Conservation (phyloP, 2,888 invertebrate genomes). For the Andrena bucephala region DNA sequence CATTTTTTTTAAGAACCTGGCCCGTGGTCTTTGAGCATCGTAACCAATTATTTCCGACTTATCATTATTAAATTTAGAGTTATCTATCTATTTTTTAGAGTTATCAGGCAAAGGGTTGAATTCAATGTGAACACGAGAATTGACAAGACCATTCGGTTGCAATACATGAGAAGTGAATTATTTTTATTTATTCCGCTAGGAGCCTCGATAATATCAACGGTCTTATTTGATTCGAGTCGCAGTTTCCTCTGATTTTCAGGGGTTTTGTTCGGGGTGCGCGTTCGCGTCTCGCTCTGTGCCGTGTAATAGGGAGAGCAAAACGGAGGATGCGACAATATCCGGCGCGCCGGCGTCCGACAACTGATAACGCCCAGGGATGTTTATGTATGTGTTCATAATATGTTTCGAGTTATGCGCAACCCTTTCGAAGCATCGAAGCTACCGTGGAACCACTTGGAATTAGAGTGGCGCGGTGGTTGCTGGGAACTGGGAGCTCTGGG, state of each 20-base stretch:
- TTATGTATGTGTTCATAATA: slow-evolving; percentile 84
- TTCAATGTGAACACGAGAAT: background rate
- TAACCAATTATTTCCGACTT: too few relatives aligned
- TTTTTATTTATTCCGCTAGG: background rate
- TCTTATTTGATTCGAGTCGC: slow-evolving; percentile 28
- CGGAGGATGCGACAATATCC: slow-evolving; percentile 85
- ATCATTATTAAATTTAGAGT: too few relatives aligned
- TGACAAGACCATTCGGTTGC: background rate
- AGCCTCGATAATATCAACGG: slow-evolving; percentile 14
- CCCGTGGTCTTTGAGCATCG: too few relatives aligned
- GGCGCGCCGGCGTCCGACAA: slow-evolving; percentile 85
- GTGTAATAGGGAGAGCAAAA: slow-evolving; percentile 76
- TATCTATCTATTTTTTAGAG: too few relatives aligned
- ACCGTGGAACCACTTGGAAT: slow-evolving; percentile 43
- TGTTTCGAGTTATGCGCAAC: slow-evolving; percentile 78
- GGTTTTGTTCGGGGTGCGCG: slow-evolving; percentile 56
- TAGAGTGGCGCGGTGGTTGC: slow-evolving; percentile 25
- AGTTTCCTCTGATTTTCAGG: slow-evolving; percentile 36
- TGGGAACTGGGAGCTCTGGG: background rate
- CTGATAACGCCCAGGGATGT: slow-evolving; percentile 85
- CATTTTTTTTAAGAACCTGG: too few relatives aligned
- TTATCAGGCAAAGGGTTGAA: background rate
- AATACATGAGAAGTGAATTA: background rate
- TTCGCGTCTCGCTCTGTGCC: slow-evolving; percentile 42
- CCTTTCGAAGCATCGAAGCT: slow-evolving; percentile 73